A percentile compares a stretch with the other conserved stretches of the same genome.
phyloP scores from a whole-genome alignment of 1,140 invertebrate genomes.

The Rhynchophorus ferrugineus region DNA sequence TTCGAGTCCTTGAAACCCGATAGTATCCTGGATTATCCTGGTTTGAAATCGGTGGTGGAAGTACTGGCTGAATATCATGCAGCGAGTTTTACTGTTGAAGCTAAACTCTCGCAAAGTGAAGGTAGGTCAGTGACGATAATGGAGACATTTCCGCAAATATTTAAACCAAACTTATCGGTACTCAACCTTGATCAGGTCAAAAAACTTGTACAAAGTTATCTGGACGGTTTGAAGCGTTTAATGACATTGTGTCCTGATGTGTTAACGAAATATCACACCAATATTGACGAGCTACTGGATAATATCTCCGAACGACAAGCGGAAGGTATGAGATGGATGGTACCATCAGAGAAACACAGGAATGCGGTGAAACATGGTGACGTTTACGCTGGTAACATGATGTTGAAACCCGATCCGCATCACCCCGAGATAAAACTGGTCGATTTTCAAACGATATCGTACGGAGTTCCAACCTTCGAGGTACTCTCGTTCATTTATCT shows the following conservation, averaged over 20 bases:
- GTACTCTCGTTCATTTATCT: not conserved
- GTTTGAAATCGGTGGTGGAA: slow-evolving; percentile 8
- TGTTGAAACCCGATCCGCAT: not conserved
- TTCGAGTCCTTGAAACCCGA: slow-evolving; percentile 14
- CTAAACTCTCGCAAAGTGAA: slow-evolving; percentile 20
- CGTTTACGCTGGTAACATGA: not conserved
- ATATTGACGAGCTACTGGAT: not conserved
- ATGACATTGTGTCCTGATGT: not conserved
- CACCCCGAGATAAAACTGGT: not conserved
- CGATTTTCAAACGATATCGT: not conserved
- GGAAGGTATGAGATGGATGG: not conserved
- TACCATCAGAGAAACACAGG: not conserved
- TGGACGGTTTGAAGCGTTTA: not conserved
- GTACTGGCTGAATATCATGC: slow-evolving; percentile 27
- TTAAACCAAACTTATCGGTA: slow-evolving; percentile 24
- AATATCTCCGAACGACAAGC: not conserved
- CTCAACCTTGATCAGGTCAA: not conserved
- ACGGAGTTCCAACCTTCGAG: not conserved
- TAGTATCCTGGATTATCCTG: slow-evolving; percentile 7
- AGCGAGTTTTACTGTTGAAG: slow-evolving; percentile 24
- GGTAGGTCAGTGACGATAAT: slow-evolving; percentile 2
- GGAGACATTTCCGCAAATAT: slow-evolving; percentile 23
- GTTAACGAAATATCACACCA: not conserved
- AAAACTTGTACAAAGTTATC: not conserved
- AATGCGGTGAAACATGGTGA: not conserved